Evolutionary conservation across 2,888 invertebrate species (phyloP), one percentile per base, ranked within the genome.

Genomic region (Caenorhabditis sp.): DNA sequence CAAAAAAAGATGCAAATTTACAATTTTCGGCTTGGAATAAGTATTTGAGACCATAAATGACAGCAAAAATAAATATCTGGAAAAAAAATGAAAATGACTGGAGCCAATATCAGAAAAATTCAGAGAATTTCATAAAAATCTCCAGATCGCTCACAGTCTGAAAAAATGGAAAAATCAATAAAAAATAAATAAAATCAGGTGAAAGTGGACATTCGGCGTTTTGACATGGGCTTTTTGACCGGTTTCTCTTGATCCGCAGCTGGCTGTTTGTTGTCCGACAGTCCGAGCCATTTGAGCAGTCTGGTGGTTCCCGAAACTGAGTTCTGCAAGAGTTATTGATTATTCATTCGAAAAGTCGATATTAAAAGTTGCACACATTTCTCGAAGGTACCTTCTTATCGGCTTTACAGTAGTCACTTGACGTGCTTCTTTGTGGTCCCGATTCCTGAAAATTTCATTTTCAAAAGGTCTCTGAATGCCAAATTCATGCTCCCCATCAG

Each of bases 121-220:
- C 4, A 18, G n/a, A 53, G 53, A 53, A 53, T 53, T 18, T 13
- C 24, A 68, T 20, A 56, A 22, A 55, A 22, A 53, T 40, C 40
- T 40, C 9, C 8, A n/a, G 9, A 6, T 32, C n/a, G n/a, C n/a
- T n/a, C n/a, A n/a, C n/a, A 32, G 9, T 11, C 40, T 40, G 40
- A 11, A 53, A 55, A 71, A 32, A 55, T 22, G 15, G n/a, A 11
- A 32, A 5, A 55, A 9, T 11, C 4, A 3, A 44, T 4, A 44
- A 15, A 3, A 44, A 44, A 13, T 15, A 35, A 53, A 32, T 18
- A 28, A 28, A 15, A 37, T 82, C 37, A 82, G 26, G 82, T 82
- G 58, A 84, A 85, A 13, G 87, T 87, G 4, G 87, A 87, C 87
- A 87, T 87, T 18, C 87, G 60, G 35, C 87, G 82, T 56, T 87